Evolutionary conservation across 1,140 invertebrate genomes (phyloP), one percentile per base, ranked within the genome.

Genomic region (Cyclina sinensis): DNA sequence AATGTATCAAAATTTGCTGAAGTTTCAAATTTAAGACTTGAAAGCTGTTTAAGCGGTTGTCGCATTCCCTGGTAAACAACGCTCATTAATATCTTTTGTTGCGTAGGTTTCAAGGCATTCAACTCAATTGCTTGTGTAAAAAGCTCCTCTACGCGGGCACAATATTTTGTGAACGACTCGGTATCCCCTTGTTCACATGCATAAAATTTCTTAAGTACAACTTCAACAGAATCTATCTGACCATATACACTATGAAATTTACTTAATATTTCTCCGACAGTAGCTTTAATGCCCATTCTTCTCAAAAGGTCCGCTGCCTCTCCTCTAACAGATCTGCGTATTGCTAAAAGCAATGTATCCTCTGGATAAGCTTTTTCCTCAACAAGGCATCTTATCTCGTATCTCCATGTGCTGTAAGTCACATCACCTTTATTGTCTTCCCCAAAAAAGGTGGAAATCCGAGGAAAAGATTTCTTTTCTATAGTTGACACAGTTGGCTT

Each of bases 371-470:
- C n/a, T n/a, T 57, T 59, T 37, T 80, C 78, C 27, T 62, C 35
- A 16, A 80, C 27, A 12, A 80, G 43, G 24, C 78, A 80, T n/a
- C 32, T 51, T 14, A 80, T 43, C 14, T 80, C 78, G 24, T 80
- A 80, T 16, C 32, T 32, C 78, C 51, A 80, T 7, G 78, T 80
- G 9, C 1, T 35, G n/a, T 32, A 80, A 11, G 9, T 35, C 2
- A 80, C 78, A 37, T 80, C 78, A 27, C 78, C 78, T 37, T 80
- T 80, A 18, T 27, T 39, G 54, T 57, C 35, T 32, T 80, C 78
- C 16, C 78, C 54, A 37, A 35, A 80, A 24, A 80, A 80, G 30
- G 37, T 57, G 1, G 78, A 80, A 32, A 80, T 59, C 32, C 54
- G 54, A 16, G 78, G 78, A 32, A 80, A n/a, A 0, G 14, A 35